These are phyloP conservation scores for Dasyurus viverrinus DNA, from an alignment of 2,113 vertebrate genomes.

Conservation along the genomic window DNA sequence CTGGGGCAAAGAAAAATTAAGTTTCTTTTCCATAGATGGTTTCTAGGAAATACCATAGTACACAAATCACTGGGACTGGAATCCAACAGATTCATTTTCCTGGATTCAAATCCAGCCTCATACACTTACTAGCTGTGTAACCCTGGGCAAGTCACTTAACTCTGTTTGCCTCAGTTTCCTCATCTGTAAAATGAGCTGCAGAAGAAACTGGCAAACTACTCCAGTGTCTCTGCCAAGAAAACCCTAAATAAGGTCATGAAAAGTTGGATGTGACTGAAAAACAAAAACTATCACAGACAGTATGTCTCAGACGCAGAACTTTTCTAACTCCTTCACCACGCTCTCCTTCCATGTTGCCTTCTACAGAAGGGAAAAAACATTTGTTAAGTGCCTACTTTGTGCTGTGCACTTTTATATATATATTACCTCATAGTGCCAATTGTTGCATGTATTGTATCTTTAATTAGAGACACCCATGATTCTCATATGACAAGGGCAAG, in stretches of 20 bases:
- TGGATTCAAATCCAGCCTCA: not conserved
- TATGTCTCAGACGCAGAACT: not conserved
- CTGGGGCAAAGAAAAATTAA: not conserved
- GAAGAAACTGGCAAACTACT: not conserved
- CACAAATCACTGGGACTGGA: not conserved
- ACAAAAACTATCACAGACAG: not conserved
- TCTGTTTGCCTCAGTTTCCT: not conserved
- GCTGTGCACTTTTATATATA: not conserved
- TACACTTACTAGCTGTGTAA: not conserved
- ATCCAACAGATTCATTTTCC: not conserved
- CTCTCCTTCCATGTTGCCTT: not conserved
- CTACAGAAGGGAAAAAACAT: not conserved
- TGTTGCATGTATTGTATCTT: not conserved
- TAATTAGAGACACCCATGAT: not conserved
- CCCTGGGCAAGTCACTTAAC: not conserved
- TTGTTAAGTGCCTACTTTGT: not conserved
- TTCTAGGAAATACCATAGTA: too few species aligned
- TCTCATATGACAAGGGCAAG: not conserved
- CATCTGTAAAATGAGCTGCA: not conserved
- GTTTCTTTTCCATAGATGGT: not conserved
- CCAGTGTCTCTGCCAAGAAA: not conserved
- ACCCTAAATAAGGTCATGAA: not conserved
- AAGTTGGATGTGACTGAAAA: not conserved
- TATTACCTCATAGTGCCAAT: not conserved
- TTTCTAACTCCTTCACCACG: not conserved